Evolutionary conservation across 2,888 invertebrate species (phyloP), one percentile per base, ranked within the genome.

Genomic region (Creontiades dilutus): DNA sequence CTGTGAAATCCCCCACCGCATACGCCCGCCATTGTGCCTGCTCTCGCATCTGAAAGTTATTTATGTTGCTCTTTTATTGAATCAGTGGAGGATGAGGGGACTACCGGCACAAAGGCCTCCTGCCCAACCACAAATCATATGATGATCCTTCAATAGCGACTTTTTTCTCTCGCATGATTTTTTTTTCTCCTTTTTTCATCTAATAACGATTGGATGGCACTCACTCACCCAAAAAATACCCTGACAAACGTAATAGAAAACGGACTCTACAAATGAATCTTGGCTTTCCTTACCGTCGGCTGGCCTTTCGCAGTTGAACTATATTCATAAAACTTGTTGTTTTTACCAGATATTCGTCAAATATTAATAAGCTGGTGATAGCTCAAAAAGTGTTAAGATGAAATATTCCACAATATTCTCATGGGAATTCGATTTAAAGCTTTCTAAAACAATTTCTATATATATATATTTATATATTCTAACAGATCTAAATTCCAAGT

Each of bases 11-110:
- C 82, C 37, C n/a, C 28, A 84, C 85, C 85, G n/a, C 57, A 55
- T 55, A 85, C 78, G 78, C 61, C 55, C 47, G 88, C 89, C 89
- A 89, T 89, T 89, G 89, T 89, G 89, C 89, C 75, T 89, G 82
- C 82, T 82, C 80, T 82, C 89, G 82, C 89, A 89, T 82, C 82
- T 68, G 89, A 89, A 82, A 89, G 86, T 90, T 90, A 90, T 90
- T 90, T 90, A 90, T 90, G 90, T 90, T 78, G 85, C 90, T 81
- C 90, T 90, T 90, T 90, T 90, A 90, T 90, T 90, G 86, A 90
- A 90, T 90, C 90, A 89, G 46, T 28, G 80, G 88, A 61, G 37
- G n/a, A 61, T 46, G 68, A 23, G 55, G 68, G 52, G 84, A 16
- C 57, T 37, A 48, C 28, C 46, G 84, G 57, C 52, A 57, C 84